A percentile compares a stretch with the other conserved stretches of the same genome.
Evolutionary conservation across 2,113 vertebrate genomes (phyloP).

Genomic region (Ceyx margarethae): DNA sequence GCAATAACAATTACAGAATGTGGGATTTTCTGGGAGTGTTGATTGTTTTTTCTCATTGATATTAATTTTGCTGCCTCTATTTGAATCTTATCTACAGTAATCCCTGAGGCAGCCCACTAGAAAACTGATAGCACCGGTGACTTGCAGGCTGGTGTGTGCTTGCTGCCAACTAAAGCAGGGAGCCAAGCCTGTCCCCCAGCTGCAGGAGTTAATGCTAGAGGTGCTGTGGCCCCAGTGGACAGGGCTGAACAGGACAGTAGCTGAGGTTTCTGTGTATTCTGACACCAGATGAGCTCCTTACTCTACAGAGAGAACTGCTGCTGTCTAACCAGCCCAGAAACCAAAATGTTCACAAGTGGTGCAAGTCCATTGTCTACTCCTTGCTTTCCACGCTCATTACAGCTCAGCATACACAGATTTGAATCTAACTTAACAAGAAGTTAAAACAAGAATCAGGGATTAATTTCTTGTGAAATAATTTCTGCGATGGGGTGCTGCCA

Average conservation of each 20-base stretch:
- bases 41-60: neutral
- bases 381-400: neutral
- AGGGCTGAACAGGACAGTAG: neutral
- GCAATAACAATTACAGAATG: slow-evolving; percentile 47
- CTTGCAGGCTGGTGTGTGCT: neutral
- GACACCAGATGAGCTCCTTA: neutral
- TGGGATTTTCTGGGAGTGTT: slow-evolving; percentile 32
- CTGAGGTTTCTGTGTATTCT: neutral
- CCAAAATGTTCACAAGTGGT: neutral
- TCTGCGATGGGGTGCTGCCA: neutral
- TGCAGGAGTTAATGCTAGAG: neutral
- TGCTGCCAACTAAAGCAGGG: neutral
- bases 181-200: neutral
- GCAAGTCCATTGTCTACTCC: neutral
- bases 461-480: slow-evolving; percentile 11
- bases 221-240: neutral
- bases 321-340: slow-evolving; percentile 19
- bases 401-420: neutral
- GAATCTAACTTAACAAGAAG: neutral
- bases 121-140: neutral
- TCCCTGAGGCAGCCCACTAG: neutral
- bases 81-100: neutral
- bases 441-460: neutral
- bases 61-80: neutral
- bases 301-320: neutral